phyloP scores from a whole-genome alignment of 2,797 vertebrate genomes.

The Danio choprae region DNA sequence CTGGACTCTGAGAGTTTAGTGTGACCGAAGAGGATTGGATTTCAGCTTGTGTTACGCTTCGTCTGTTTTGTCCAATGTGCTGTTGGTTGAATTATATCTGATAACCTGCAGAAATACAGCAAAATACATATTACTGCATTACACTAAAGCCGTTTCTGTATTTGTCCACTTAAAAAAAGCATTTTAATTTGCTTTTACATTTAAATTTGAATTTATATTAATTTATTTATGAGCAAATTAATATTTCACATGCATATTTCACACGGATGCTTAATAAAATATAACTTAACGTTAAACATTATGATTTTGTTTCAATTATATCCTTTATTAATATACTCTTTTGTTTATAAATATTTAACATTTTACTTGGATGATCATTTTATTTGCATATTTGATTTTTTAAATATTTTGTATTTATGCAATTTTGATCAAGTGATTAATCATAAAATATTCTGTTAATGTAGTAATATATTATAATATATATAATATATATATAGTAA shows the following conservation, averaged over 20 bases:
- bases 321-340: too few species aligned
- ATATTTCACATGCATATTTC: not conserved
- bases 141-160: not conserved
- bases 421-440: not conserved
- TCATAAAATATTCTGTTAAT: not conserved
- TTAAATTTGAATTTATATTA: not conserved
- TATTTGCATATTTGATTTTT: not conserved
- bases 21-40: conserved; percentile 42
- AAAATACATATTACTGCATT: not conserved
- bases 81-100: not conserved
- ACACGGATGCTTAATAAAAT: not conserved
- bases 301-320: not conserved
- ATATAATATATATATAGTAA: too few species aligned
- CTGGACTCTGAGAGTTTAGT: conserved; percentile 13
- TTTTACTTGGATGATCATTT: too few species aligned
- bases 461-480: too few species aligned
- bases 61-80: not conserved
- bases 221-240: not conserved
- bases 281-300: not conserved
- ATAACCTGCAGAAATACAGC: not conserved
- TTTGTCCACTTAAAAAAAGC: not conserved
- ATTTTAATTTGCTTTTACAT: not conserved
- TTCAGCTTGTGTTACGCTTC: conserved; percentile 22
- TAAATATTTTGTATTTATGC: not conserved
- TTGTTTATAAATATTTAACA: too few species aligned